Evolutionary conservation across 2,888 invertebrate species (phyloP), one percentile per base, ranked within the genome.

Genomic region (Drosophila suboccidentalis): DNA sequence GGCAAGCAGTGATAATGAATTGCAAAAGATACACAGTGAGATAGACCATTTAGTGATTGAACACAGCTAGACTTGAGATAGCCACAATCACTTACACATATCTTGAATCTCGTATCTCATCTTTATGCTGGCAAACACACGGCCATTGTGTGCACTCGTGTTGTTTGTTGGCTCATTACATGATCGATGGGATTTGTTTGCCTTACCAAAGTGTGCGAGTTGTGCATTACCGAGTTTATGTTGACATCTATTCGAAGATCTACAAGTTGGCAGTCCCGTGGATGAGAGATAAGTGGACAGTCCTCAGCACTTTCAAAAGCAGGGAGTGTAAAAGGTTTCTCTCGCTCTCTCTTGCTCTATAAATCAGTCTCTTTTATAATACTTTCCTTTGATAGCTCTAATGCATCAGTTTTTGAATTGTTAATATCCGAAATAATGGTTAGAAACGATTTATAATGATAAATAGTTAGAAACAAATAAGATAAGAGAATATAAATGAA

Each of bases 1-100:
- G 34, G 29, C 63, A 61, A 66, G 38, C 59, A 53, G 4, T 43
- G 71, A 70, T 70, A 75, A 74, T 64, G 74, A 74, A 71, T 75
- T 54, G 74, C 74, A 54, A 75, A 61, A 71, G 60, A 61, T 61
- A 61, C 13, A 19, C 39, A 54, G 32, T 17, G 32, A 57, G 13
- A 47, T 38, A 53, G 58, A 50, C 17, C 49, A 63, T 36, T 49
- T 19, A 26, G 32, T 50, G 62, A 32, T 38, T 50, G 55, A n/a
- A 11, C 51, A 4, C 36, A 38, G 32, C 47, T 41, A 38, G 50
- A 39, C 74, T n/a, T 38, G 39, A 75, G 60, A 71, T 51, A 61
- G 44, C 17, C 63, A 39, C 63, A 41, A 68, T 72, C 68, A 53
- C 53, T 53, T 44, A 13, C 38, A 39, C 29, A 9, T 64, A 70